Conservation (phyloP, 2,113 vertebrate genomes). For the Phodopus roborovskii region DNA sequence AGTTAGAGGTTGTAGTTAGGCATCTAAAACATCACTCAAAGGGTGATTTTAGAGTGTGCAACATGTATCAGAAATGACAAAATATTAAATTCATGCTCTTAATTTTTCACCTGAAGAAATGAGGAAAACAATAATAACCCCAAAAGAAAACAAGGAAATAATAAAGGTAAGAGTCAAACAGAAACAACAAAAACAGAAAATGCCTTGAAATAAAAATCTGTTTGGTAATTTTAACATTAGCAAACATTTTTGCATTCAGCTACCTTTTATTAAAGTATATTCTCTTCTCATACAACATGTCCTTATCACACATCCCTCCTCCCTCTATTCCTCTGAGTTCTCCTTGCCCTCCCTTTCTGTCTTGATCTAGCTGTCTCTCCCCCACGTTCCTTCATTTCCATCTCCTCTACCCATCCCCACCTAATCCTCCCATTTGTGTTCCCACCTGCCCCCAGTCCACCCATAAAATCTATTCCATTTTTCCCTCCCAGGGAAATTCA, state of each 20-base stretch:
- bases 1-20: neutral
- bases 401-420: neutral
- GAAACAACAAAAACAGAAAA: neutral
- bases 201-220: neutral
- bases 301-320: neutral
- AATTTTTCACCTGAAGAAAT: neutral
- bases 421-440: neutral
- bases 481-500: neutral
- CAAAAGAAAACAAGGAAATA: neutral
- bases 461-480: neutral
- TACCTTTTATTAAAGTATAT: neutral
- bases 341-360: too few relatives aligned
- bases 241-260: neutral
- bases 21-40: neutral
- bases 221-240: neutral
- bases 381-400: neutral
- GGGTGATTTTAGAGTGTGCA: neutral
- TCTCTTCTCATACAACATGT: neutral
- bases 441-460: too few relatives aligned
- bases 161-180: neutral
- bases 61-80: neutral
- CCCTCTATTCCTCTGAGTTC: neutral
- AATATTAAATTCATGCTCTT: neutral
- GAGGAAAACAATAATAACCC: neutral
- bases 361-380: neutral